Base-by-base conservation (phyloP, 2,888 invertebrate species). In the Tryphoninae sp. region DNA sequence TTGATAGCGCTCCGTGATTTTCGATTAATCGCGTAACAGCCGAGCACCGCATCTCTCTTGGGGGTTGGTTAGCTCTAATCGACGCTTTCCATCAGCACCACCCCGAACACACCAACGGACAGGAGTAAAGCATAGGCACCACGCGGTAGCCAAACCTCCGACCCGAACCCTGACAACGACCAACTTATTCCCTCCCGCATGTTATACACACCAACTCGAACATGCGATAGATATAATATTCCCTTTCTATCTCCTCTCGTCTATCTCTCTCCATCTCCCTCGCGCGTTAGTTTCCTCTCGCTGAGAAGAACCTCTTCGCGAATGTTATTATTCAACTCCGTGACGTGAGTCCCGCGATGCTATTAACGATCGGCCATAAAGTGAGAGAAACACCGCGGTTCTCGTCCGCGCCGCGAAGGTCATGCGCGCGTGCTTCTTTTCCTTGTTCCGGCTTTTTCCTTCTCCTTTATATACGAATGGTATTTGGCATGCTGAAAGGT, bases 331-430 rank as follows among this genome's bases (percentile, higher is more conserved):
- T 83, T 82, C 77, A 69, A 75, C 74, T 33, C 33, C 33, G 73
- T 67, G 74, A 71, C 74, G 79, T 78, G 83, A 81, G 84, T 82
- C 80, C 80, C 78, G 79, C 49, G 74, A 83, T 83, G 84, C 84
- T 86, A 87, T 87, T 87, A 86, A 86, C 87, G 85, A 86, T 85
- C 83, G 81, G 79, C 82, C 84, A 78, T 86, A 86, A 86, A 86
- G 81, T 80, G 73, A 69, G 51, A 40, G 55, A 26, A 58, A 78
- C 42, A 78, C 65, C 45, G 62, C 42, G 49, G 19, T 67, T 59
- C 55, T 8, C 49, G 53, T 33, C 53, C 55, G 64, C 58, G 26
- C 55, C n/a, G 55, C 40, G 40, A 59, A 71, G 65, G 73, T 71
- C 73, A 78, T 74, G 73, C 67, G 68, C 42, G 62, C 67, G 73